Conservation (phyloP, 1,140 invertebrate species). For the Pogonognathellus flavescens region DNA sequence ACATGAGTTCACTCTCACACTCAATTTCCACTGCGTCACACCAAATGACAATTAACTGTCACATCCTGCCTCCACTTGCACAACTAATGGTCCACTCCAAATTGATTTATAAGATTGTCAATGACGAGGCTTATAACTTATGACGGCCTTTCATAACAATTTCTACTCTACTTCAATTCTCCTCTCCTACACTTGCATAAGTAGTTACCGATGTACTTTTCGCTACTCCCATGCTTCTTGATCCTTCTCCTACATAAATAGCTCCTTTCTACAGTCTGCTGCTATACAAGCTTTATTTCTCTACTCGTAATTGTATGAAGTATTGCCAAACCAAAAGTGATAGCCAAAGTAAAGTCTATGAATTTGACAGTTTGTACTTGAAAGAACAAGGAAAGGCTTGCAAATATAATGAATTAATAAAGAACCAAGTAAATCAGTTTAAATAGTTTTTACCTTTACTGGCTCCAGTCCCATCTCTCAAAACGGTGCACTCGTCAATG, state of each 20-base stretch:
- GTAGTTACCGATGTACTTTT: not conserved
- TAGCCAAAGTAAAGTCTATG: not conserved
- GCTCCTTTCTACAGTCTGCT: not conserved
- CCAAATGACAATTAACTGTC: constrained; percentile 63
- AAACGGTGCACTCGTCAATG: constrained; percentile 98
- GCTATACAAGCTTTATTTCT: not conserved
- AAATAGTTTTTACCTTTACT: constrained; percentile 72
- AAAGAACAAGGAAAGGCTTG: not conserved
- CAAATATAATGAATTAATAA: too few relatives aligned
- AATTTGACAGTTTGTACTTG: constrained; percentile 13
- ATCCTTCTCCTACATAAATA: not conserved
- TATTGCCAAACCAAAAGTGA: not conserved
- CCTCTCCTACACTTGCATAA: constrained; percentile 14
- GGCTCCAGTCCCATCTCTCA: constrained; percentile 91
- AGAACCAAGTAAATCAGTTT: not conserved
- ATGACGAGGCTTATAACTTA: constrained; percentile 47
- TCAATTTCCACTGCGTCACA: constrained; percentile 59
- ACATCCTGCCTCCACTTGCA: constrained; percentile 48
- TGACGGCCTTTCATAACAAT: constrained; percentile 32
- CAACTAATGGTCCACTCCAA: constrained; percentile 52
- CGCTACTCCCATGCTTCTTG: not conserved
- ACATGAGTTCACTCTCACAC: constrained; percentile 62
- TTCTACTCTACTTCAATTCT: constrained; percentile 10
- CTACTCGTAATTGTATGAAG: too few relatives aligned
- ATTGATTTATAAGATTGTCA: constrained; percentile 54